phyloP scores from a whole-genome alignment of 2,113 vertebrate species.

The Phrynosoma blainvillii region DNA sequence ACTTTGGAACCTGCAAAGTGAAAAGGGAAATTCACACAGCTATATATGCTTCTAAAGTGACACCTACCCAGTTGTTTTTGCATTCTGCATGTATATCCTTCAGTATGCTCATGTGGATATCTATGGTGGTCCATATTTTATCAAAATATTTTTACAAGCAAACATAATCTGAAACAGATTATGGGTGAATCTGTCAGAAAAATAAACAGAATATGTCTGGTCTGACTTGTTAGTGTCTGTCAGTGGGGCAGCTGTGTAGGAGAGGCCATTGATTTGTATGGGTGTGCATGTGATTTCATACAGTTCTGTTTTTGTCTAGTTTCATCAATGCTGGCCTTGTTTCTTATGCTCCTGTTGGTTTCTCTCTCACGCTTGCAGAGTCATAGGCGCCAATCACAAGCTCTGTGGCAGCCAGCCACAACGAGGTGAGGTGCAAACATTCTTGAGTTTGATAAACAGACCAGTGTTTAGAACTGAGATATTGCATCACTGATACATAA shows the following conservation, averaged over 20 bases:
- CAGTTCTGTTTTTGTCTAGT: constrained; percentile 55
- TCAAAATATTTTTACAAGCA: constrained; percentile 50
- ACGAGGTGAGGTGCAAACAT: constrained; percentile 26
- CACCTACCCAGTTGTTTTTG: neutral
- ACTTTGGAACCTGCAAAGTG: neutral
- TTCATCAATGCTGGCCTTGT: constrained; percentile 54
- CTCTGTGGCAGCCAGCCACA: constrained; percentile 37
- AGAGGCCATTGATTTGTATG: constrained; percentile 40
- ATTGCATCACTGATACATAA: neutral
- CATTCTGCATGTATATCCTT: neutral
- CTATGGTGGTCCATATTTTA: constrained; percentile 32
- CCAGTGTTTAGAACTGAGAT: neutral
- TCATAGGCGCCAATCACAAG: constrained; percentile 13
- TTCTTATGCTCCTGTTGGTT: constrained; percentile 15
- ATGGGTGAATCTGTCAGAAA: constrained; percentile 53
- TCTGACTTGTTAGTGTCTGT: constrained; percentile 33
- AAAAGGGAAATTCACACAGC: neutral
- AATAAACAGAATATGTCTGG: constrained; percentile 40
- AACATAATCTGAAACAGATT: constrained; percentile 57
- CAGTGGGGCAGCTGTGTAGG: constrained; percentile 31
- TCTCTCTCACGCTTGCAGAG: constrained; percentile 32
- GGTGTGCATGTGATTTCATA: constrained; percentile 35
- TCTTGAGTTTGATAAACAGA: constrained; percentile 21
- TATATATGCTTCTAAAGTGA: neutral
- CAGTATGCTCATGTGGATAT: constrained; percentile 4